phyloP scores from a whole-genome alignment of 2,797 vertebrate species.

The Graptemys geographica region DNA sequence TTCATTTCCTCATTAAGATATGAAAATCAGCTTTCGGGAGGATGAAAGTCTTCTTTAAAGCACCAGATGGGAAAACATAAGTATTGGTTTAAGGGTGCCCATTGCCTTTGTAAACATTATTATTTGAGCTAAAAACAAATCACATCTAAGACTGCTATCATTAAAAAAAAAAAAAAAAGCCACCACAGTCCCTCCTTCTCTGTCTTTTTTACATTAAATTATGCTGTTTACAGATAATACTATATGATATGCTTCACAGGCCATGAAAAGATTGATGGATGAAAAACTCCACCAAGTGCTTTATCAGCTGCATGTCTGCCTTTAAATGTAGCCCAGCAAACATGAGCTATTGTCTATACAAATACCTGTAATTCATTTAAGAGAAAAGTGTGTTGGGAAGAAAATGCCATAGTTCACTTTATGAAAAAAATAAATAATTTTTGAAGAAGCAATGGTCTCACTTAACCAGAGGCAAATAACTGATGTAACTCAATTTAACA shows the following conservation, averaged over 20 bases:
- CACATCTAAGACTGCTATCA: not conserved
- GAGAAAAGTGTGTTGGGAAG: not conserved
- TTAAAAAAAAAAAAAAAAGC: not conserved
- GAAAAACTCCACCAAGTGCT: not conserved
- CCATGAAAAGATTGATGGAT: not conserved
- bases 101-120: slow-evolving; percentile 45
- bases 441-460: not conserved
- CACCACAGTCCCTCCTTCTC: not conserved
- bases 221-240: slow-evolving; percentile 13
- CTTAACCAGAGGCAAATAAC: not conserved
- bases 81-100: slow-evolving; percentile 41
- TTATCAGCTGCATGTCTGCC: slow-evolving; percentile 12
- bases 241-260: not conserved
- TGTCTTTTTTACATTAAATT: not conserved
- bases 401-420: not conserved
- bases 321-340: slow-evolving; percentile 7
- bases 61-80: slow-evolving; percentile 53
- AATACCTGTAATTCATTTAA: not conserved
- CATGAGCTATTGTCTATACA: not conserved
- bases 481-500: not conserved
- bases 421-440: not conserved
- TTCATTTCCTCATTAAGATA: slow-evolving; percentile 44
- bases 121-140: slow-evolving; percentile 21
- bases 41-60: slow-evolving; percentile 36
- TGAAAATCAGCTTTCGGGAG: slow-evolving; percentile 44